Evolutionary conservation across 1,140 invertebrate genomes (phyloP).

Genomic region (Caenorhabditis latens): DNA sequence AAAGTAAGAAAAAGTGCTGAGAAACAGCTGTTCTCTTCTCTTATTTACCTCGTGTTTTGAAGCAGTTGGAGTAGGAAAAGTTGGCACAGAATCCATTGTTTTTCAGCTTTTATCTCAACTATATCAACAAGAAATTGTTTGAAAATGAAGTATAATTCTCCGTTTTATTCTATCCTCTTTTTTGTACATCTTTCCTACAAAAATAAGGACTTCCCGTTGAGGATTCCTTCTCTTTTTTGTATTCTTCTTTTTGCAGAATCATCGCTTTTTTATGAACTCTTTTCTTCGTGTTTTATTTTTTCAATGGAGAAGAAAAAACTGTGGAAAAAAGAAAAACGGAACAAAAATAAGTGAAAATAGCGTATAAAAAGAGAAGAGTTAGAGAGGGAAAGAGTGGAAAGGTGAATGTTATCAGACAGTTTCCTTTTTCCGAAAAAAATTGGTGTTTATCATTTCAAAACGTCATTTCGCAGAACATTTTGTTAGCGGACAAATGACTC

Average conservation of each 20-base stretch:
- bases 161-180: neutral
- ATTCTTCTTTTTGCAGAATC: neutral
- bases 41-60: slow-evolving; percentile 51
- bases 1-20: slow-evolving; percentile 43
- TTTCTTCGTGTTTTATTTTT: neutral
- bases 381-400: neutral
- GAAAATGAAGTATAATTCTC: neutral
- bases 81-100: slow-evolving; percentile 28
- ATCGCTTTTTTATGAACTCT: neutral
- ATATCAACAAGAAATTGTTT: neutral
- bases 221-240: neutral
- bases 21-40: slow-evolving; percentile 39
- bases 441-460: neutral
- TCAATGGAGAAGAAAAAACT: neutral
- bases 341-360: neutral
- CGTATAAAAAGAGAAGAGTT: neutral
- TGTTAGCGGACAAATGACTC: neutral
- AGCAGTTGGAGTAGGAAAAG: neutral
- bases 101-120: neutral
- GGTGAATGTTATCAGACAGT: slow-evolving; percentile 26
- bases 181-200: neutral
- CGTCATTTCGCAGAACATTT: neutral
- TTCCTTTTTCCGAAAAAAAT: neutral
- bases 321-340: neutral
- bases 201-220: neutral